phyloP scores from a whole-genome alignment of 2,888 invertebrate genomes.

The Idaea biselata region DNA sequence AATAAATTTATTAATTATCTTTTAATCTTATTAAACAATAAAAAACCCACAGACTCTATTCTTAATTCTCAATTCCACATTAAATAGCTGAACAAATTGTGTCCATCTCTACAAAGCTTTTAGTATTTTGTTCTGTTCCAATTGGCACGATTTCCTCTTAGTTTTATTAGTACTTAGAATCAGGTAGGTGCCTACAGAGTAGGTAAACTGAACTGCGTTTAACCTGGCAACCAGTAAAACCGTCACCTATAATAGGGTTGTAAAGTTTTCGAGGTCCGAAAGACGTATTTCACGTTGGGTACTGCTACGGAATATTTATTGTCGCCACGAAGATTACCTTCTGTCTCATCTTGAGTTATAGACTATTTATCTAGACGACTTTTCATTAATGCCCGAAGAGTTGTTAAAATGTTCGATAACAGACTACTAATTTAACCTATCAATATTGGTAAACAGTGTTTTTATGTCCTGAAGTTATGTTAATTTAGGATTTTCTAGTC shows the following conservation, averaged over 20 bases:
- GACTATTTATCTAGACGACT: constrained; percentile 36
- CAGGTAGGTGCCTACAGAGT: not conserved
- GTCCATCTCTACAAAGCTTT: too few relatives aligned
- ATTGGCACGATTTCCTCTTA: too few relatives aligned
- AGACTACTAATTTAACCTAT: not conserved
- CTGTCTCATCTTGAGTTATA: constrained; percentile 37
- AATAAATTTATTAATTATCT: too few relatives aligned
- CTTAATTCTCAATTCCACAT: too few relatives aligned
- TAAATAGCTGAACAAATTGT: too few relatives aligned
- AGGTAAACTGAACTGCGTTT: not conserved
- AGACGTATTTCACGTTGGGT: constrained; percentile 23
- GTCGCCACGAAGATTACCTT: constrained; percentile 35
- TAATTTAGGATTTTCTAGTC: too few relatives aligned
- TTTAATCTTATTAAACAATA: too few relatives aligned
- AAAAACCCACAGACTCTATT: too few relatives aligned
- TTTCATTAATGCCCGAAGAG: constrained; percentile 19
- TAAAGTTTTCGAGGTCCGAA: constrained; percentile 13
- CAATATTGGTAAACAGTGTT: too few relatives aligned
- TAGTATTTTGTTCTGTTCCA: too few relatives aligned
- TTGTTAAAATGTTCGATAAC: not conserved
- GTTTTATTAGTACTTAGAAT: too few relatives aligned
- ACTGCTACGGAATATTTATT: constrained; percentile 30
- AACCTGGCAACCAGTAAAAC: not conserved
- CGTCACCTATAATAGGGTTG: constrained; percentile 7
- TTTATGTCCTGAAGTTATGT: too few relatives aligned